Percentiles rank a stretch among this genome's conserved stretches.
Evolutionary conservation across 2,797 vertebrate species (phyloP).

Genomic region (Leuciscus waleckii): DNA sequence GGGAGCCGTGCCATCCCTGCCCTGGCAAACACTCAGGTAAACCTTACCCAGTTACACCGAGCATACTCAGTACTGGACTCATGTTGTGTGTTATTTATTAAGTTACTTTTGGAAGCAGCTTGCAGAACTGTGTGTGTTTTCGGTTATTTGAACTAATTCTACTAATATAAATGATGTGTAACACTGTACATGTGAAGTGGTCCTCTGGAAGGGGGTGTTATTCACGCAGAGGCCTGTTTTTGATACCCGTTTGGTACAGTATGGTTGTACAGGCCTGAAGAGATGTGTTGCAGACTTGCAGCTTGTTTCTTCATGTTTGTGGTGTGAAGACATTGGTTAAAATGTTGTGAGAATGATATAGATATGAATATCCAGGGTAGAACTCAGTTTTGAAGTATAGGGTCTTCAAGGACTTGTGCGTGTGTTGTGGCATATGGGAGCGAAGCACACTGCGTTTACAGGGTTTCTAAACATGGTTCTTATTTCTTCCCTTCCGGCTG

Average conservation of each 20-base stretch:
- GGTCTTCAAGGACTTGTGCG: not conserved
- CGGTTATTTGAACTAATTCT: not conserved
- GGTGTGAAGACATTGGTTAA: not conserved
- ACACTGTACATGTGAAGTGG: not conserved
- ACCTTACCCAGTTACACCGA: not conserved
- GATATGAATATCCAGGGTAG: not conserved
- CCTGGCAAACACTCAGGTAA: slow-evolving; percentile 77
- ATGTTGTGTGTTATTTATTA: not conserved
- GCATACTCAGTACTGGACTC: not conserved
- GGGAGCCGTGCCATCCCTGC: slow-evolving; percentile 78
- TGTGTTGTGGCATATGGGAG: not conserved
- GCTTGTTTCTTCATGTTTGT: not conserved
- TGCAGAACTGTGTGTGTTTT: not conserved
- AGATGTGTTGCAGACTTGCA: not conserved
- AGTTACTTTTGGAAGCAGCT: not conserved
- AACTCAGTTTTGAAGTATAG: not conserved
- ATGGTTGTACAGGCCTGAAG: not conserved
- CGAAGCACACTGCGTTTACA: not conserved
- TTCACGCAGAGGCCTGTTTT: not conserved
- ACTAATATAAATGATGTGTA: no score
- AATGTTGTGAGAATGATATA: not conserved
- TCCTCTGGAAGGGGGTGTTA: no score
- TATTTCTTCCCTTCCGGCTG: not conserved
- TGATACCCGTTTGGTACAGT: not conserved
- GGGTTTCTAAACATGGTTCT: not conserved